These are phyloP conservation scores for Tarsius wallacei DNA, from an alignment of 2,797 vertebrate genomes.

Conservation along the genomic window DNA sequence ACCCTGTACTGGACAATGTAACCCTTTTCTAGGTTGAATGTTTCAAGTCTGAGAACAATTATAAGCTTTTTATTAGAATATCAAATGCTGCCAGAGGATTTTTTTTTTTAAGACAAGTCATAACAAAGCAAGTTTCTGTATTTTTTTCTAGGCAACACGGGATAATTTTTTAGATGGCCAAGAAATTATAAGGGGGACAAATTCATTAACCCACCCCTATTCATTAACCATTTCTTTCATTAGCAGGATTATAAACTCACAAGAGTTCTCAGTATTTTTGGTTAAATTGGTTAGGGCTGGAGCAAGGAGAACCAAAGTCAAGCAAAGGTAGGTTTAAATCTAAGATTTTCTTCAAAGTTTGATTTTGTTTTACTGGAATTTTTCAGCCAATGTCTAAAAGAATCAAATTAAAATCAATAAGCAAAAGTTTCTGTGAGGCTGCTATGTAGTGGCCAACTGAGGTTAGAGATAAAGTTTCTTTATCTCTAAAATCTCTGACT, in stretches of 20 bases:
- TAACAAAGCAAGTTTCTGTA: slow-evolving; percentile 33
- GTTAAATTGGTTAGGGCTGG: neutral
- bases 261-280: neutral
- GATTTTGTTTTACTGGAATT: neutral
- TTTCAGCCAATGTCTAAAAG: neutral
- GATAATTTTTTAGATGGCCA: neutral
- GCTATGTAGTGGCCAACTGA: neutral
- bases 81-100: neutral
- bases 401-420: slow-evolving; percentile 19
- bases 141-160: neutral
- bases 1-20: neutral
- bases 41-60: neutral
- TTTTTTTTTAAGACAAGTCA: slow-evolving; percentile 18
- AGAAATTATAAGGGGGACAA: neutral
- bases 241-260: neutral
- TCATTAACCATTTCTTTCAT: neutral
- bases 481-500: neutral
- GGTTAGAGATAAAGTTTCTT: neutral
- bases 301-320: neutral
- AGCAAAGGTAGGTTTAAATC: neutral
- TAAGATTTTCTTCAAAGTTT: neutral
- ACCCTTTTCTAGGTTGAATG: neutral
- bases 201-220: neutral
- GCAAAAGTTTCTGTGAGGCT: neutral
- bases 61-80: slow-evolving; percentile 37